Percentiles rank a stretch among this genome's conserved stretches.
Evolutionary conservation across 92 coral and sea anemone genomes (phyloP).

Genomic region (Phenganax stokvisi): DNA sequence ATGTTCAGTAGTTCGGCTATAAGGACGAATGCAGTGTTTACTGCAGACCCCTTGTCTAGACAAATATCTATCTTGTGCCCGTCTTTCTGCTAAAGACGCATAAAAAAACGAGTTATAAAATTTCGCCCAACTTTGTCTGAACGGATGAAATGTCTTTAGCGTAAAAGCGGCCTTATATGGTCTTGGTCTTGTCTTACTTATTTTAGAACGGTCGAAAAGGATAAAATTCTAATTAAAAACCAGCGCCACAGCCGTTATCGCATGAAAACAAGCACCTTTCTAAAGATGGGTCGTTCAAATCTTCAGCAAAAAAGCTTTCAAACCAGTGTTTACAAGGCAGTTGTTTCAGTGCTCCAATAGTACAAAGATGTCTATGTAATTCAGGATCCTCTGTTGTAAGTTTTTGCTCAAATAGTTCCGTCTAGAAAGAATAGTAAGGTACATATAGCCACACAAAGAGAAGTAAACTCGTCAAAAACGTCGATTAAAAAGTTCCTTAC

Average conservation of each 20-base stretch:
- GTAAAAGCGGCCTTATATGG: no score
- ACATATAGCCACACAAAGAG: neutral
- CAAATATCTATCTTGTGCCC: no score
- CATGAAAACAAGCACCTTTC: slow-evolving; percentile 58
- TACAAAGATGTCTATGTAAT: slow-evolving; percentile 57
- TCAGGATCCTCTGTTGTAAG: slow-evolving; percentile 64
- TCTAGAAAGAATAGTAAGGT: slow-evolving; percentile 35
- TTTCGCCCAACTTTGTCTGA: no score
- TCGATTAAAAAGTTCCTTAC: slow-evolving; percentile 36
- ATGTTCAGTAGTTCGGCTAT: no score
- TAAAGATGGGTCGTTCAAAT: slow-evolving; percentile 81
- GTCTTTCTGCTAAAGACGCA: no score
- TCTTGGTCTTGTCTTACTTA: no score
- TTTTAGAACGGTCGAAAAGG: neutral
- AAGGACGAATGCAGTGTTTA: no score
- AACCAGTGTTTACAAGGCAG: slow-evolving; percentile 89
- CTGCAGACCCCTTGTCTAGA: no score
- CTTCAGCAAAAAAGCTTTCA: slow-evolving; percentile 86
- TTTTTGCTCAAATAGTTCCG: slow-evolving; percentile 62
- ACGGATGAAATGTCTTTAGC: no score
- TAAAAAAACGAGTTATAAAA: no score
- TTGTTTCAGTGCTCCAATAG: slow-evolving; percentile 56
- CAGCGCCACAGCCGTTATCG: neutral
- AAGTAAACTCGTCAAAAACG: neutral
- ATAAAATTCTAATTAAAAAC: neutral